Conservation (phyloP, 2,113 vertebrate species). For the Stegostoma tigrinum region DNA sequence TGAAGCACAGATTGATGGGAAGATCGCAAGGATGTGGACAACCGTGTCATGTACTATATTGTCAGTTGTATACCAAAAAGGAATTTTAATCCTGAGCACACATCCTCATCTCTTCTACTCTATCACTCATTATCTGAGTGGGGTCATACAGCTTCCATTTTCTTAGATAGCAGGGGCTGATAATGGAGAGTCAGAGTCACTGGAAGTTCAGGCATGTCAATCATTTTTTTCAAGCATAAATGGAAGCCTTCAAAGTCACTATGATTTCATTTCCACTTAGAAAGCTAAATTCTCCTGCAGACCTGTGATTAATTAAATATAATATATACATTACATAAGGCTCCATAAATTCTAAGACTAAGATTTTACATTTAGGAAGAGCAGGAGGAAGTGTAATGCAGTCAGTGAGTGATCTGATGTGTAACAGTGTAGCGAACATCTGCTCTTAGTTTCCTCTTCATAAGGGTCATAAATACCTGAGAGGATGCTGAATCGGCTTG, state of each 20-base stretch:
- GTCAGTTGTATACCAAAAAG: not conserved
- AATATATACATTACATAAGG: not conserved
- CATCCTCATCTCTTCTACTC: not conserved
- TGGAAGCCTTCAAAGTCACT: not conserved
- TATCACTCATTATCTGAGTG: not conserved
- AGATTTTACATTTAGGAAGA: not conserved
- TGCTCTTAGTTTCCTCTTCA: slow-evolving; percentile 14
- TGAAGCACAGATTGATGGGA: not conserved
- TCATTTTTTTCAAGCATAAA: not conserved
- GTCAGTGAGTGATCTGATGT: slow-evolving; percentile 6
- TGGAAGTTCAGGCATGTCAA: not conserved
- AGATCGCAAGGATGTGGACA: not conserved
- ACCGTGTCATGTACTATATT: too few relatives aligned
- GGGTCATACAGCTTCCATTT: not conserved
- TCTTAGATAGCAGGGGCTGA: not conserved
- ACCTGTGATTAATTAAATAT: slow-evolving; percentile 2
- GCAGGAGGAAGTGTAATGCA: slow-evolving; percentile 1
- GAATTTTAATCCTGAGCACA: not conserved
- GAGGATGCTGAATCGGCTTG: not conserved
- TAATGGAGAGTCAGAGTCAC: not conserved
- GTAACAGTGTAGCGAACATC: slow-evolving; percentile 30
- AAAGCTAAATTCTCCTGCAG: not conserved
- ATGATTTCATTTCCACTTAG: not conserved
- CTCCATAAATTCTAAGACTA: not conserved
- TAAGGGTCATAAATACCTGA: not conserved